Evolutionary conservation across 2,797 vertebrate genomes (phyloP).

Genomic region (Bradypodion ventrale): DNA sequence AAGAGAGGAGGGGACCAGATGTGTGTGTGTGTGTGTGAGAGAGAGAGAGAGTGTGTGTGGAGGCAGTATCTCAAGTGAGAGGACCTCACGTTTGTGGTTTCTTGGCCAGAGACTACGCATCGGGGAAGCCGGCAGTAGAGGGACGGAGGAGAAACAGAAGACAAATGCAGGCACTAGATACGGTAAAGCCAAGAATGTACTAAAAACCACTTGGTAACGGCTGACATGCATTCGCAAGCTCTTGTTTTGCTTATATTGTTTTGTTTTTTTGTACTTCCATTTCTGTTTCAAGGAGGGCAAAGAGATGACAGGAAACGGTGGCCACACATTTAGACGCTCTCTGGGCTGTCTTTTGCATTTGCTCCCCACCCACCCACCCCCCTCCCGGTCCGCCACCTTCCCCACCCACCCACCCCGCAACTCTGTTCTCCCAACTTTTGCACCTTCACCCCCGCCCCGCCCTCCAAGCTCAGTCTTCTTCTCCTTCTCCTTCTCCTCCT

Average conservation of each 20-base stretch:
- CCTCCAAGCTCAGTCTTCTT: conserved; percentile 76
- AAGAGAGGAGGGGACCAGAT: conserved; percentile 57
- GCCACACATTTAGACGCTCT: conserved; percentile 77
- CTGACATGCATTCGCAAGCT: conserved; percentile 93
- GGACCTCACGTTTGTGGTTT: conserved; percentile 50
- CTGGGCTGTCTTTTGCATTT: conserved; percentile 70
- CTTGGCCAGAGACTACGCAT: conserved; percentile 53
- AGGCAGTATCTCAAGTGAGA: conserved; percentile 64
- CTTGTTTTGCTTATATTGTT: conserved; percentile 65
- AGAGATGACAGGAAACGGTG: conserved; percentile 82
- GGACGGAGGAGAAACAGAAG: conserved; percentile 69
- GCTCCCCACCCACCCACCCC: conserved; percentile 77
- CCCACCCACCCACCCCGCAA: conserved; percentile 71
- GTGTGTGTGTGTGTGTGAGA: conserved; percentile 40
- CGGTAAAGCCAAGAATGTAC: conserved; percentile 85
- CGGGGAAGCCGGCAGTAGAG: conserved; percentile 53
- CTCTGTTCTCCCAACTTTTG: conserved; percentile 78
- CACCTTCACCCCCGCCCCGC: conserved; percentile 52
- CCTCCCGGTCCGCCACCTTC: conserved; percentile 66
- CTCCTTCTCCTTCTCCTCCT: conserved; percentile 84
- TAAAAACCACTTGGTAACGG: conserved; percentile 88
- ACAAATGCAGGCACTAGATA: conserved; percentile 86
- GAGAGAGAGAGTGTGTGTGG: conserved; percentile 42
- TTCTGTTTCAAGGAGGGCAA: conserved; percentile 78
- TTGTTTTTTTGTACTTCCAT: conserved; percentile 21